Conservation (phyloP, 2,888 invertebrate genomes). For the Pasiphila rectangulata region DNA sequence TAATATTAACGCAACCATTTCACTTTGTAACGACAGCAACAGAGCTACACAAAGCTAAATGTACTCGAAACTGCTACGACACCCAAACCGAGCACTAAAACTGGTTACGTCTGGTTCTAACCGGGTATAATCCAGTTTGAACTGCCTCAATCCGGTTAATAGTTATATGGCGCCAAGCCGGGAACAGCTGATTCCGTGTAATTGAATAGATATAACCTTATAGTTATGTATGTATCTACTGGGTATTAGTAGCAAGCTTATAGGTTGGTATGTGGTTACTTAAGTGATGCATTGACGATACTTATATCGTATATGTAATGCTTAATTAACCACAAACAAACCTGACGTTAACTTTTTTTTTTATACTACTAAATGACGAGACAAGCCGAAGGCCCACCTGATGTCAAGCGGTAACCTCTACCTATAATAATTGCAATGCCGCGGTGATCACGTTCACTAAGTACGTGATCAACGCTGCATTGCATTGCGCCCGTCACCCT, state of each 20-base stretch:
- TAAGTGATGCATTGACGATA: too few relatives aligned
- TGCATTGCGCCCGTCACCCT: too few relatives aligned
- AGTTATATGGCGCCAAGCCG: slow-evolving; percentile 12
- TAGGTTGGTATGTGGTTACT: neutral
- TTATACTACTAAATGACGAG: too few relatives aligned
- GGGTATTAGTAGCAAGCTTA: neutral
- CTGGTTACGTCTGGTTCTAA: slow-evolving; percentile 13
- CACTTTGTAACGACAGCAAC: neutral
- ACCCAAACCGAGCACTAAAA: slow-evolving; percentile 21
- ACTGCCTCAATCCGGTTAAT: slow-evolving; percentile 28
- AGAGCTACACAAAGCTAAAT: neutral
- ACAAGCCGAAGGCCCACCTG: too few relatives aligned
- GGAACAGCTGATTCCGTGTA: slow-evolving; percentile 8
- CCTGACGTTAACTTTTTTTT: too few relatives aligned
- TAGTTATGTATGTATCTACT: neutral
- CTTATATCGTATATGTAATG: too few relatives aligned
- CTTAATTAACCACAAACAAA: too few relatives aligned
- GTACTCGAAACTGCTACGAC: slow-evolving; percentile 1
- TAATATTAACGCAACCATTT: too few relatives aligned
- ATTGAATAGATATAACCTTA: neutral
- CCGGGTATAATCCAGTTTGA: slow-evolving; percentile 26
- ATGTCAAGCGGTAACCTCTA: too few relatives aligned
- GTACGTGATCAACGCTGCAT: too few relatives aligned
- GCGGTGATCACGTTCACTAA: too few relatives aligned
- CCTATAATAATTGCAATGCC: too few relatives aligned